Evolutionary conservation across 2,113 vertebrate species (phyloP), one percentile per base, ranked within the genome.

Genomic region (Oreocharis arfaki): DNA sequence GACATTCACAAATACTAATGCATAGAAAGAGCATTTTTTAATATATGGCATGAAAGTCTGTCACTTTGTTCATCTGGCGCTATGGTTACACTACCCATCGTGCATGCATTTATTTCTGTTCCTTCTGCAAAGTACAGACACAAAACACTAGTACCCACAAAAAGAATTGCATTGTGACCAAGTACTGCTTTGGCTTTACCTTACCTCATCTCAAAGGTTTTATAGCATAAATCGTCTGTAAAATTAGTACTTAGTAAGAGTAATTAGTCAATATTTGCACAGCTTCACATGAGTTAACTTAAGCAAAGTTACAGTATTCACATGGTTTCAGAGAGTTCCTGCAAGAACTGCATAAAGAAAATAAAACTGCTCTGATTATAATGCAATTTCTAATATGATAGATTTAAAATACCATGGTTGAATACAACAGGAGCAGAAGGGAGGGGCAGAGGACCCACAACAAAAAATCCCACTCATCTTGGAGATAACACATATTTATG

Each of bases 381-480:
- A 67, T 0, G 0, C 4, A 52, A 30, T 52, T 53, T 63, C 32
- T 39, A 86, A 57, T 33, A 52, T 1, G 2, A 65, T 2, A 71
- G 33, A 79, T 32, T 70, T 67, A 50, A 84, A 85, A 84, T 39
- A 39, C 19, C 16, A 44, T 5, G 6, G 30, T 27, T 50, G 30
- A 70, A 84, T 35, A 63, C 7, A 74, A 23, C 8, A 69, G 2
- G 18, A n/a, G 13, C 10, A 92, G 16, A 42, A 21, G 3, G 14
- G 1, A 7, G 6, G 11, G 8, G 24, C 35, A 37, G 6, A 5
- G 1, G 0, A 22, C 5, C 11, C 8, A n/a, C 24, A 39, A 14
- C 3, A 27, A 49, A 53, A 60, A 39, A 26, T 7, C 2, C 6
- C 39, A 33, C 4, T 28, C 8, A 19, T 33, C 50, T 53, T 57